A percentile compares a stretch with the other conserved stretches of the same genome.
These are phyloP conservation scores for Anniella stebbinsi DNA, from an alignment of 2,797 vertebrate species.

Conservation along the genomic window DNA sequence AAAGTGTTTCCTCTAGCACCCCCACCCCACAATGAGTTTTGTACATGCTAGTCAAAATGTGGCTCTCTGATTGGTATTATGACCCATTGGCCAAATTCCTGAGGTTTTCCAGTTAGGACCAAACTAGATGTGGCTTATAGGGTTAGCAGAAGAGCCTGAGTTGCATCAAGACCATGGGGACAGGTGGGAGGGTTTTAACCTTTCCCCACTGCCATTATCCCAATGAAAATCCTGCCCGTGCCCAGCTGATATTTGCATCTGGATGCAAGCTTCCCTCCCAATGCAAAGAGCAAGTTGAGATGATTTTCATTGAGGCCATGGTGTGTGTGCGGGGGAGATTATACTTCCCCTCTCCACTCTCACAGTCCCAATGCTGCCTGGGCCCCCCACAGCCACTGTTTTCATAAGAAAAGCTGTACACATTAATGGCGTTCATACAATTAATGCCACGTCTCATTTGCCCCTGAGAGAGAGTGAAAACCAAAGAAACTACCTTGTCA, in stretches of 20 bases:
- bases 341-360: not conserved
- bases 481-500: slow-evolving; percentile 87
- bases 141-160: not conserved
- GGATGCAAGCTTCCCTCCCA: not conserved
- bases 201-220: not conserved
- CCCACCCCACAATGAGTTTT: not conserved
- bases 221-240: not conserved
- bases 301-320: not conserved
- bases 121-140: not conserved
- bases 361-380: not conserved
- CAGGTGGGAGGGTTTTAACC: not conserved
- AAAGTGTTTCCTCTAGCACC: not conserved
- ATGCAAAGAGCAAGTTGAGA: not conserved
- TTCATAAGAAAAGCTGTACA: not conserved
- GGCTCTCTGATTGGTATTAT: not conserved
- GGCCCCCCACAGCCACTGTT: not conserved
- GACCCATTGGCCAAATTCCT: not conserved
- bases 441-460: not conserved
- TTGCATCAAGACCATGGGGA: too few relatives aligned
- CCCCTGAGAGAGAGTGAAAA: not conserved
- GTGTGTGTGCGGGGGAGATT: not conserved
- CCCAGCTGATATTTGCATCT: not conserved
- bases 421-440: not conserved
- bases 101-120: not conserved
- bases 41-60: not conserved